phyloP scores from a whole-genome alignment of 2,113 vertebrate species.

The Sphyrna mokarran region DNA sequence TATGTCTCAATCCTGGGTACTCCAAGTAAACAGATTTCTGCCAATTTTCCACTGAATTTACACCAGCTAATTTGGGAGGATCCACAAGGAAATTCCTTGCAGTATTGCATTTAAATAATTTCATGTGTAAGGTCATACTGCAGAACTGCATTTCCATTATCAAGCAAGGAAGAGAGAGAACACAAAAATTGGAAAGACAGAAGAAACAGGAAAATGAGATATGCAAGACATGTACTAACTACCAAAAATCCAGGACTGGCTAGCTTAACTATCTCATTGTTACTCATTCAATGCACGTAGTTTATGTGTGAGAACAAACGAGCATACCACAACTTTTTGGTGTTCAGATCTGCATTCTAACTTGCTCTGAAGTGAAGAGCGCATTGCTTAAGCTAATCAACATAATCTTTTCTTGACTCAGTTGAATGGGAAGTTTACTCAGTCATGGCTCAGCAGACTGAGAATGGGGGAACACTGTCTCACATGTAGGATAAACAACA shows the following conservation, averaged over 20 bases:
- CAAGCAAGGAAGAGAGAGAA: not conserved
- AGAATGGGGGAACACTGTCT: conserved; percentile 22
- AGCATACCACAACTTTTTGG: not conserved
- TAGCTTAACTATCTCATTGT: not conserved
- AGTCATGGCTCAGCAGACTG: conserved; percentile 22
- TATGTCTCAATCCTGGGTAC: not conserved
- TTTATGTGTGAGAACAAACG: conserved; percentile 19
- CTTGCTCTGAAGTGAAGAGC: conserved; percentile 15
- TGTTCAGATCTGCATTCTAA: not conserved
- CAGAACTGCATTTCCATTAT: not conserved
- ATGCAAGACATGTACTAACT: not conserved
- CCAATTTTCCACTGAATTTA: not conserved
- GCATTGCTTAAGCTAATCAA: conserved; percentile 19
- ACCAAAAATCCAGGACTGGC: not conserved
- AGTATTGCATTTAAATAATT: not conserved
- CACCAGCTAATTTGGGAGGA: not conserved
- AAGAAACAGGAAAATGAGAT: not conserved
- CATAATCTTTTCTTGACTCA: conserved; percentile 33
- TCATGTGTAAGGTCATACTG: not conserved
- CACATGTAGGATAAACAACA: conserved; percentile 22
- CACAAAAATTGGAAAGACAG: not conserved
- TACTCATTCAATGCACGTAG: not conserved
- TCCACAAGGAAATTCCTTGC: not conserved
- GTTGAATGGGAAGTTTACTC: conserved; percentile 34
- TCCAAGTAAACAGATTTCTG: not conserved